Evolutionary conservation across 2,797 vertebrate genomes (phyloP).

Genomic region (Hydrolagus colliei): DNA sequence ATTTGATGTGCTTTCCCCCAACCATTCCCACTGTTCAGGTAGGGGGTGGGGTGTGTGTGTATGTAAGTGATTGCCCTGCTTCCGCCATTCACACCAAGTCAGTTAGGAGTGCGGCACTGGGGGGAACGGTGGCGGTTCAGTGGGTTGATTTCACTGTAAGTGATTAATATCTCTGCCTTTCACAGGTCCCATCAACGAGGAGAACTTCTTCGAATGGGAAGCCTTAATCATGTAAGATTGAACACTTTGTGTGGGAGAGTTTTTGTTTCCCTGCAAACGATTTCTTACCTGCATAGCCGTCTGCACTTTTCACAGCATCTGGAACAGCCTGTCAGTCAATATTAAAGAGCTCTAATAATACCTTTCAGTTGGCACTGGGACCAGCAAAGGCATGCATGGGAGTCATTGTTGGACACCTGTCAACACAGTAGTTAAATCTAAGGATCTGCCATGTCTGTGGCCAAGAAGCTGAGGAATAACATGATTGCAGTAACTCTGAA

Average conservation of each 20-base stretch:
- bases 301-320: background rate
- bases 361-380: background rate
- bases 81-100: no score
- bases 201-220: constrained; percentile 98
- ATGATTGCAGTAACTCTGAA: background rate
- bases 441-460: background rate
- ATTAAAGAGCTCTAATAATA: background rate
- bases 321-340: background rate
- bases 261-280: background rate
- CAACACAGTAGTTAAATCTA: background rate
- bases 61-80: no score
- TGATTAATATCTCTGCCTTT: background rate
- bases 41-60: no score
- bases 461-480: background rate
- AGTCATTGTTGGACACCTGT: background rate
- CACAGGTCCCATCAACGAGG: constrained; percentile 87
- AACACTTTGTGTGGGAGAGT: background rate
- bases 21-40: no score
- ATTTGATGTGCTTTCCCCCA: no score
- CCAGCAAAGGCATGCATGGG: background rate
- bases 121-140: no score
- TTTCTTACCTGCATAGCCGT: background rate
- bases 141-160: background rate
- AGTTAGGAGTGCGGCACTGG: no score
- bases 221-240: constrained; percentile 90